Percentiles rank a stretch among this genome's conserved stretches.
These are phyloP conservation scores for Apteryx owenii DNA, from an alignment of 2,113 vertebrate genomes.

Conservation along the genomic window DNA sequence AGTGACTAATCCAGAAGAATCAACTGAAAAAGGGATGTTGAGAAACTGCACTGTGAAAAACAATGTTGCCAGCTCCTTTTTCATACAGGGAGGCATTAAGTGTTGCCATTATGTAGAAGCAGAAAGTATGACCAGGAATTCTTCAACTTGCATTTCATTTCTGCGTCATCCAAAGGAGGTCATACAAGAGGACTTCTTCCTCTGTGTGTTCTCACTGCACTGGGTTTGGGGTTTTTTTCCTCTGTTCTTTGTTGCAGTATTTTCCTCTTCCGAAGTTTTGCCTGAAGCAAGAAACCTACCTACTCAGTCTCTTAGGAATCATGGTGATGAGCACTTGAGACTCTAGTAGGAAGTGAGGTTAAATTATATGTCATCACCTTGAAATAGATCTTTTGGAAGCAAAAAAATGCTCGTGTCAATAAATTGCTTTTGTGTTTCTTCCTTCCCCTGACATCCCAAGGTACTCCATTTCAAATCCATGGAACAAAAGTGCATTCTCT, in stretches of 20 bases:
- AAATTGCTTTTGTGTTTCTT: constrained; percentile 8
- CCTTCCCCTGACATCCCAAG: not conserved
- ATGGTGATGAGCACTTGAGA: constrained; percentile 33
- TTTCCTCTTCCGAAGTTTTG: not conserved
- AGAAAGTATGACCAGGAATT: not conserved
- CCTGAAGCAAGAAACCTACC: not conserved
- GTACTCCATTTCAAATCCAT: not conserved
- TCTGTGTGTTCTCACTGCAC: not conserved
- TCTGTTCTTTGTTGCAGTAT: not conserved
- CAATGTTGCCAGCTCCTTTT: not conserved
- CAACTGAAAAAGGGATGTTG: not conserved
- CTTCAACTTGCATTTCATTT: not conserved
- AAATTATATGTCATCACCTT: constrained; percentile 49
- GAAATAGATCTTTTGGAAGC: constrained; percentile 11
- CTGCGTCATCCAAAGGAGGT: not conserved
- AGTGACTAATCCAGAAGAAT: not conserved
- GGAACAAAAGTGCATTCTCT: not conserved
- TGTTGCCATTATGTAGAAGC: not conserved
- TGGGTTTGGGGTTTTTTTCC: not conserved
- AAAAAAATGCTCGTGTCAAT: not conserved
- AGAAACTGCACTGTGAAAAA: not conserved
- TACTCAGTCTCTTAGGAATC: not conserved
- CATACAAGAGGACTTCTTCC: not conserved
- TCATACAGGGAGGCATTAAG: not conserved
- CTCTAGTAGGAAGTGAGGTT: constrained; percentile 18